A percentile compares a stretch with the other conserved stretches of the same genome.
Evolutionary conservation across 2,113 vertebrate species (phyloP).

Genomic region (Scophthalmus maximus): DNA sequence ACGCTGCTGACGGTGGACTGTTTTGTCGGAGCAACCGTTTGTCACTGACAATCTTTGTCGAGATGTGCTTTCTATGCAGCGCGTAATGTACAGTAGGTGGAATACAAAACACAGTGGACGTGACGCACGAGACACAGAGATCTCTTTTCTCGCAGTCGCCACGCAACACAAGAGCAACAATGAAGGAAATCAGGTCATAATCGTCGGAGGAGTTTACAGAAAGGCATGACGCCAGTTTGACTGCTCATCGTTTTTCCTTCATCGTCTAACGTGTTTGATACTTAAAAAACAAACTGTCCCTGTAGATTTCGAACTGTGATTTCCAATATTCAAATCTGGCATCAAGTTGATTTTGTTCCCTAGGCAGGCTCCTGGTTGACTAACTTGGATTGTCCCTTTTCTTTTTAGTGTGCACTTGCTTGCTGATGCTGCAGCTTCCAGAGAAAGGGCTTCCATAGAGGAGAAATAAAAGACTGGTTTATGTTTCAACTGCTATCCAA

Average conservation of each 20-base stretch:
- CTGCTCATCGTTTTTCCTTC: slow-evolving; percentile 22
- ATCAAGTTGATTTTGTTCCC: slow-evolving; percentile 14
- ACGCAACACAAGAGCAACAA: background rate
- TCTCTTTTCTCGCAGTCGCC: background rate
- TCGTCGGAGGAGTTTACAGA: slow-evolving; percentile 33
- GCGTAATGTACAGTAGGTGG: background rate
- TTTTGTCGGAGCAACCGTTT: background rate
- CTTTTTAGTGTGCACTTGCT: slow-evolving; percentile 55
- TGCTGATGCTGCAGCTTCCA: slow-evolving; percentile 62
- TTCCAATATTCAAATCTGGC: slow-evolving; percentile 37
- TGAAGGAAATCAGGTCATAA: slow-evolving; percentile 29
- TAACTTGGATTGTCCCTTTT: slow-evolving; percentile 39
- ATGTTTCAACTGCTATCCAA: slow-evolving; percentile 39
- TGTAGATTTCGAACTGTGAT: slow-evolving; percentile 28
- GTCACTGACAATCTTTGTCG: slow-evolving; percentile 14
- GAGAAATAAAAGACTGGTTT: slow-evolving; percentile 50
- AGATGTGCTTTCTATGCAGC: background rate
- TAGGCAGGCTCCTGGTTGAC: slow-evolving; percentile 19
- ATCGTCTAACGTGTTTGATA: slow-evolving; percentile 17
- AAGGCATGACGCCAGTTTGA: slow-evolving; percentile 5
- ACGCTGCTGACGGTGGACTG: slow-evolving; percentile 5
- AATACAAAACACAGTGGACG: slow-evolving; percentile 8
- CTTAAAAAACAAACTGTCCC: slow-evolving; percentile 34
- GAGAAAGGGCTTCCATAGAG: slow-evolving; percentile 38
- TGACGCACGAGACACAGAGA: background rate